Evolutionary conservation across 1,140 invertebrate genomes (phyloP).

Genomic region (Venustaconcha ellipsiformis): DNA sequence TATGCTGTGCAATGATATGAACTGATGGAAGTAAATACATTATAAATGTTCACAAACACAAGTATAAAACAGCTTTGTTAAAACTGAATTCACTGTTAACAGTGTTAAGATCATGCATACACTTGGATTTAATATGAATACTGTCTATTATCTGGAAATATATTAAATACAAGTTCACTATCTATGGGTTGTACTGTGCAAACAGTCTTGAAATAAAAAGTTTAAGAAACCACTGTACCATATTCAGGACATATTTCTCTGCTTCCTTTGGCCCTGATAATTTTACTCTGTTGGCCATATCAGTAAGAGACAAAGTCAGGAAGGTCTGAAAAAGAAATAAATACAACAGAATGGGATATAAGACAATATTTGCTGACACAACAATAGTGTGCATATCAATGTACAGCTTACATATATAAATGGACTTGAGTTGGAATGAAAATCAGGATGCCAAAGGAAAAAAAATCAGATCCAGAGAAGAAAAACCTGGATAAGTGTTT

Average conservation of each 20-base stretch:
- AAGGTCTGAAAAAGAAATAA: conserved; percentile 78
- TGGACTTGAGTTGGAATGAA: too few species aligned
- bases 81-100: not conserved
- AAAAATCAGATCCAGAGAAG: too few species aligned
- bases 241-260: conserved; percentile 94
- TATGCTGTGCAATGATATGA: too few species aligned
- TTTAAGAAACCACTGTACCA: conserved; percentile 72
- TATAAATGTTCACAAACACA: not conserved
- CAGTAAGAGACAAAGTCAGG: conserved; percentile 91
- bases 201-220: not conserved
- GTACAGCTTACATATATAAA: too few species aligned
- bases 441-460: too few species aligned
- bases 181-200: not conserved
- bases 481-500: too few species aligned
- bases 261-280: conserved; percentile 86
- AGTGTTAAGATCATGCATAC: not conserved
- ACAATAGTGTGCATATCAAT: too few species aligned
- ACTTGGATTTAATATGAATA: not conserved
- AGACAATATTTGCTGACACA: too few species aligned
- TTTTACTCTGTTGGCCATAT: conserved; percentile 93
- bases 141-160: not conserved
- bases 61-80: not conserved
- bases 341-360: too few species aligned
- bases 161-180: not conserved
- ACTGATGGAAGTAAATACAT: too few species aligned